Base-by-base conservation (phyloP, 2,888 invertebrate genomes). In the Hedychridium roseum region DNA sequence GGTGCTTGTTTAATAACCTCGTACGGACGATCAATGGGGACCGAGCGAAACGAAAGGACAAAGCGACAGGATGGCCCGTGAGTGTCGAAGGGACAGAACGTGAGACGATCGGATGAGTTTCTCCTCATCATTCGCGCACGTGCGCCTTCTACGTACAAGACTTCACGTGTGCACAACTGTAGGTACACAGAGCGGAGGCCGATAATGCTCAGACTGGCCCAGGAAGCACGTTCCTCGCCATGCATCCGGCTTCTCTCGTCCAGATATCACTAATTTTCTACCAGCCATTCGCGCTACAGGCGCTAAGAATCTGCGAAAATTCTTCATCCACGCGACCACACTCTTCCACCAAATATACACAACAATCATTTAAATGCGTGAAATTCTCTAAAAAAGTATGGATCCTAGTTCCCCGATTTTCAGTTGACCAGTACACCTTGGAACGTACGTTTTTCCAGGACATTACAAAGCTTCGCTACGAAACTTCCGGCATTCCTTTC, bases 181-280 rank as follows among this genome's bases (percentile, higher is more conserved):
- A 31, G 15, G 50, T 52, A 51, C 50, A 55, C 47, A 53, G 52
- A 40, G 9, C 53, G 43, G 36, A 28, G 23, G 44, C 48, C 61
- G 65, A 60, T 69, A 69, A 69, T 69, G 46, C 69, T 57, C 26
- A 50, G 51, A 50, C 54, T 48, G 44, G 53, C 48, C 47, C 56
- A 57, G 47, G 54, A 51, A 56, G 69, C 69, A 69, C 69, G 69
- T 69, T 60, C 37, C 47, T 53, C 30, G 38, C 52, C 28, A 56
- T 52, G 57, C 57, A 57, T 60, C 55, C 54, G 53, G 51, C 60
- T 57, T 55, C 52, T 51, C 49, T 52, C 49, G 58, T 49, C 54
- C 64, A 57, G 59, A 69, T 65, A 64, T 64, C 63, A 60, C 61
- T 62, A 61, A 69, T 69, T 66, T 62, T 54, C 64, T 57, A 47